Conservation (phyloP, 1,140 invertebrate species). For the Aphis gossypii region DNA sequence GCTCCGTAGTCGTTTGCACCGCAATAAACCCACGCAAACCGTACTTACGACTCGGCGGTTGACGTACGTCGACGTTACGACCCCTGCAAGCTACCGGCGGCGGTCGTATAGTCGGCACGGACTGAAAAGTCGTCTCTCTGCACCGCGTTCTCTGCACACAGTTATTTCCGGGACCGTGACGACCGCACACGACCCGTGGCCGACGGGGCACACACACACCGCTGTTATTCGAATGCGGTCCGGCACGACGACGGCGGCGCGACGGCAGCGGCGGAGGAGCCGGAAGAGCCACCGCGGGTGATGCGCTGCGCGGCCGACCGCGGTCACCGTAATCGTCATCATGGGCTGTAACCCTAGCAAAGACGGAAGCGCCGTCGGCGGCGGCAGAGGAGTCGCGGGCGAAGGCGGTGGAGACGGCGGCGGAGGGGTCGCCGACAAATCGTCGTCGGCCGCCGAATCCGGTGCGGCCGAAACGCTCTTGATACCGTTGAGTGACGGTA, state of each 20-base stretch:
- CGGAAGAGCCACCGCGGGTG: not conserved
- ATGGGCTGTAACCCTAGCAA: constrained; percentile 48
- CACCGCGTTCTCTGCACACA: no score
- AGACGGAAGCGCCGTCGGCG: not conserved
- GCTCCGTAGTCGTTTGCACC: not conserved
- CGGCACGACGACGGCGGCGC: no score
- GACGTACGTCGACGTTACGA: not conserved
- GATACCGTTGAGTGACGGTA: constrained; percentile 41
- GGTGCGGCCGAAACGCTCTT: not conserved
- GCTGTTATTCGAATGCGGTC: not conserved
- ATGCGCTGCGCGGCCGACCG: not conserved
- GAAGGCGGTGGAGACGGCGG: not conserved
- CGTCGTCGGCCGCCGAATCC: not conserved
- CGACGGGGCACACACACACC: no score
- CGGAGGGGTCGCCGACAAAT: not conserved
- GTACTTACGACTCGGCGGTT: not conserved
- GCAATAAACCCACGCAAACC: not conserved
- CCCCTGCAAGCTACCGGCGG: no score
- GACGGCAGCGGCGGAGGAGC: no score
- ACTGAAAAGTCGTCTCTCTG: no score
- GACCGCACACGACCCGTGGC: not conserved
- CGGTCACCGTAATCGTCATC: not conserved
- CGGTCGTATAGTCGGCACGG: no score
- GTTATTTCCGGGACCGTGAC: no score
- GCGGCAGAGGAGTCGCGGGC: not conserved